These are phyloP conservation scores for Solen grandis DNA, from an alignment of 1,140 invertebrate genomes.

Conservation along the genomic window DNA sequence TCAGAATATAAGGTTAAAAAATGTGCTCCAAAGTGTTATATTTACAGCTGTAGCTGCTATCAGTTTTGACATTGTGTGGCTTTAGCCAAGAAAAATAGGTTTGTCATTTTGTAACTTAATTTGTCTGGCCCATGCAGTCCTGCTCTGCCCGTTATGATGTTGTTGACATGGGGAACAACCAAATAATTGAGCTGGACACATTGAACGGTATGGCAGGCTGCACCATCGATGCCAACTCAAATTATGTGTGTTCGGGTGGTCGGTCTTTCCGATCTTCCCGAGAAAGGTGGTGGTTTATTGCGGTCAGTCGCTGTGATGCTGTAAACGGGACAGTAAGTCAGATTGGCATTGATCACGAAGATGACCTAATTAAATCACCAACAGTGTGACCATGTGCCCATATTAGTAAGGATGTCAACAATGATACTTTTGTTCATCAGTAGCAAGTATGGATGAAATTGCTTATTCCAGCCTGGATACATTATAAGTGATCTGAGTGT, in stretches of 20 bases:
- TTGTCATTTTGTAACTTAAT: no score
- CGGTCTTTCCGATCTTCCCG: constrained; percentile 48
- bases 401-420: neutral
- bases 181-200: constrained; percentile 62
- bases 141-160: constrained; percentile 56
- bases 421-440: no score
- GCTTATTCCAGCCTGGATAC: no score
- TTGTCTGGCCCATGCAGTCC: no score
- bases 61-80: no score
- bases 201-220: constrained; percentile 57
- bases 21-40: no score
- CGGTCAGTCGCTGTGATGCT: constrained; percentile 70
- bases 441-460: no score
- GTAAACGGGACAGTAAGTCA: no score
- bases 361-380: neutral
- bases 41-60: no score
- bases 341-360: neutral
- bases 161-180: constrained; percentile 56
- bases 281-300: constrained; percentile 78
- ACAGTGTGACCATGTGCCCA: neutral
- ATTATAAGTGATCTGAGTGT: no score
- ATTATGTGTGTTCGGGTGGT: constrained; percentile 41
- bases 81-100: no score
- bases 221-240: neutral
- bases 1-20: no score